Percentiles rank a stretch among this genome's conserved stretches.
phyloP scores from a whole-genome alignment of 1,140 invertebrate genomes.

The Dinothrombium tinctorium region DNA sequence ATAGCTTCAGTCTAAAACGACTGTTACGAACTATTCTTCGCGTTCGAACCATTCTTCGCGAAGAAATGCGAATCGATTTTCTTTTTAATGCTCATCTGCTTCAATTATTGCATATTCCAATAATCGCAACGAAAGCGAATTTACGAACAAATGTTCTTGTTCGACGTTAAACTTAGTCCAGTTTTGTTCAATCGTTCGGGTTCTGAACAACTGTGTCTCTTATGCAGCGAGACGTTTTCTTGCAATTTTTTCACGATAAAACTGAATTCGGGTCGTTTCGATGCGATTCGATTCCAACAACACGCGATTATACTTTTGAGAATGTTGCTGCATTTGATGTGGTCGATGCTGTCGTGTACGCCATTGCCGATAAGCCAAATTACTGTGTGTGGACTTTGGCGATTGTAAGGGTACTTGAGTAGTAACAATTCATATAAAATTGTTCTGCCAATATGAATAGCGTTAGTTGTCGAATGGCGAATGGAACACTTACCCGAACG shows the following conservation, averaged over 20 bases:
- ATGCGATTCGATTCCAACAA: slow-evolving; percentile 18
- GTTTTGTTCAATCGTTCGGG: slow-evolving; percentile 18
- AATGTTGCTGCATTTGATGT: slow-evolving; percentile 17
- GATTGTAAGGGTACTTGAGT: slow-evolving; percentile 19
- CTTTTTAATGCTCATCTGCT: no score
- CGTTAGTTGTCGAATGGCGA: not conserved
- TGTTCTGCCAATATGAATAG: slow-evolving; percentile 17
- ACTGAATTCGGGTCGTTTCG: slow-evolving; percentile 18
- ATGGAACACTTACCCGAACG: slow-evolving; percentile 54
- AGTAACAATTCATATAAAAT: slow-evolving; percentile 22
- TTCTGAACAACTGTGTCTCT: slow-evolving; percentile 20
- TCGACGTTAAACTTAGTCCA: slow-evolving; percentile 9
- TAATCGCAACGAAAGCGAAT: no score
- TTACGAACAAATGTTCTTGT: no score
- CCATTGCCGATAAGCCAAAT: slow-evolving; percentile 22
- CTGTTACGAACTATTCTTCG: no score
- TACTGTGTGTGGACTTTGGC: slow-evolving; percentile 17
- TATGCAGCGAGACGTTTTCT: slow-evolving; percentile 16
- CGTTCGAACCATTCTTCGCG: no score
- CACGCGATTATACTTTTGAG: slow-evolving; percentile 19
- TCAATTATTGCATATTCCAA: no score
- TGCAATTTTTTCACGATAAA: slow-evolving; percentile 15
- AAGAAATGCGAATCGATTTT: no score
- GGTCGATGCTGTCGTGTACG: slow-evolving; percentile 15
- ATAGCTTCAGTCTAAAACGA: no score